Conservation (phyloP, 2,797 vertebrate genomes). For the Enteromius radiatus region DNA sequence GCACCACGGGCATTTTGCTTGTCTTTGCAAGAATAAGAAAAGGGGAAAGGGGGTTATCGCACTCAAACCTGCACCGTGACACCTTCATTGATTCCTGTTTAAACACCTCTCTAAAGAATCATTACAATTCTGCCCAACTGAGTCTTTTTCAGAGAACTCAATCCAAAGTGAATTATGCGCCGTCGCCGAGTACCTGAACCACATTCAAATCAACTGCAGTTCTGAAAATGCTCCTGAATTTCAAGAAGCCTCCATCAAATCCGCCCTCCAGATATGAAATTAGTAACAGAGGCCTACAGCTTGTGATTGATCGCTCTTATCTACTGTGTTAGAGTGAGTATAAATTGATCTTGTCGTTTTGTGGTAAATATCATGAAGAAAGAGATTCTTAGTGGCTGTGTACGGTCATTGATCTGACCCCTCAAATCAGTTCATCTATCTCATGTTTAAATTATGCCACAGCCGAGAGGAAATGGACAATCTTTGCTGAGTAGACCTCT, state of each 20-base stretch:
- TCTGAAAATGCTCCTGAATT: slow-evolving; percentile 40
- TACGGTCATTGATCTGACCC: slow-evolving; percentile 62
- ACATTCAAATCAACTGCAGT: slow-evolving; percentile 55
- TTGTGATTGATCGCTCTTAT: slow-evolving; percentile 62
- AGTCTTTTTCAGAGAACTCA: slow-evolving; percentile 53
- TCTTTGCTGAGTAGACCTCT: slow-evolving; percentile 54
- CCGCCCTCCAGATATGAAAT: slow-evolving; percentile 51
- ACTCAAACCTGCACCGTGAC: slow-evolving; percentile 44
- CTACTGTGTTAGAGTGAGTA: slow-evolving; percentile 62
- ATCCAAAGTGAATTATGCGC: slow-evolving; percentile 59
- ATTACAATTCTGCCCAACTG: slow-evolving; percentile 53
- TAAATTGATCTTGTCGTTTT: slow-evolving; percentile 65
- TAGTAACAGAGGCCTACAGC: slow-evolving; percentile 50
- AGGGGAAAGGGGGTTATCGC: slow-evolving; percentile 28
- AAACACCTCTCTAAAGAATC: slow-evolving; percentile 55
- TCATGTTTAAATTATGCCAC: slow-evolving; percentile 55
- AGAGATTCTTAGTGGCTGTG: slow-evolving; percentile 52
- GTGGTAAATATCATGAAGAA: slow-evolving; percentile 64
- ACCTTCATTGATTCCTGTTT: slow-evolving; percentile 58
- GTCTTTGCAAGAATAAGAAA: slow-evolving; percentile 14
- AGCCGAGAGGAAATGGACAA: slow-evolving; percentile 54
- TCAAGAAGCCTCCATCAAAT: slow-evolving; percentile 27
- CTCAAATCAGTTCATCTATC: slow-evolving; percentile 61
- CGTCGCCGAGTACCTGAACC: slow-evolving; percentile 36
- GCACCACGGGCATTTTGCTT: slow-evolving; percentile 15